Conservation (phyloP, 2,113 vertebrate genomes). For the Oxyruncus cristatus region DNA sequence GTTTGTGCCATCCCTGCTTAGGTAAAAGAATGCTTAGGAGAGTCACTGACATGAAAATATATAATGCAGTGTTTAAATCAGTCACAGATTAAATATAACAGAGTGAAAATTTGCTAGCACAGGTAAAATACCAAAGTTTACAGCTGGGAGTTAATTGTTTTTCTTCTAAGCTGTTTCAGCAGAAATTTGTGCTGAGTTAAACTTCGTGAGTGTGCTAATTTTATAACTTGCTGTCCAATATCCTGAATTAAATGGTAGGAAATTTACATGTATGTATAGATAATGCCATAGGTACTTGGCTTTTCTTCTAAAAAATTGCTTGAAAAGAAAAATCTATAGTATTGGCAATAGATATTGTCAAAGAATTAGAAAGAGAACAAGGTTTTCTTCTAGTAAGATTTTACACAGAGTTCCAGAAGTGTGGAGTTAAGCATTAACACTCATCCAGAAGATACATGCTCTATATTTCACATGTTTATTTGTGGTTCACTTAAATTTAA, state of each 20-base stretch:
- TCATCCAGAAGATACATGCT: background rate
- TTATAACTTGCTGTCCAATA: background rate
- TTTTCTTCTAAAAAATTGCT: background rate
- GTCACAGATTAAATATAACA: background rate
- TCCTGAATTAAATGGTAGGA: background rate
- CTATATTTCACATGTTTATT: background rate
- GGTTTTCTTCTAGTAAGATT: background rate
- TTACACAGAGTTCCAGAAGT: background rate
- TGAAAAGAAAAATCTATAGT: background rate
- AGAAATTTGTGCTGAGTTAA: conserved; percentile 26
- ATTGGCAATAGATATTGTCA: background rate
- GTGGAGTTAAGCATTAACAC: background rate
- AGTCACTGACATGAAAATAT: background rate
- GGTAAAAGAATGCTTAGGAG: background rate
- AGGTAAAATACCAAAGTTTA: background rate
- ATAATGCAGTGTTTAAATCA: background rate
- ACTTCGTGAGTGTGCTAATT: background rate
- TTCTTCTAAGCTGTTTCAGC: background rate
- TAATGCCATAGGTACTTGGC: background rate
- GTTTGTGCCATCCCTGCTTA: background rate
- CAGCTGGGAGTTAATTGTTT: background rate
- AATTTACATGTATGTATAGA: background rate
- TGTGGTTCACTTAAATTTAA: background rate
- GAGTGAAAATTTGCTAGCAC: background rate
- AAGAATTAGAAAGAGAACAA: background rate